Evolutionary conservation across 2,113 vertebrate species (phyloP), one percentile per base, ranked within the genome.

Genomic region (Pungitius pungitius): DNA sequence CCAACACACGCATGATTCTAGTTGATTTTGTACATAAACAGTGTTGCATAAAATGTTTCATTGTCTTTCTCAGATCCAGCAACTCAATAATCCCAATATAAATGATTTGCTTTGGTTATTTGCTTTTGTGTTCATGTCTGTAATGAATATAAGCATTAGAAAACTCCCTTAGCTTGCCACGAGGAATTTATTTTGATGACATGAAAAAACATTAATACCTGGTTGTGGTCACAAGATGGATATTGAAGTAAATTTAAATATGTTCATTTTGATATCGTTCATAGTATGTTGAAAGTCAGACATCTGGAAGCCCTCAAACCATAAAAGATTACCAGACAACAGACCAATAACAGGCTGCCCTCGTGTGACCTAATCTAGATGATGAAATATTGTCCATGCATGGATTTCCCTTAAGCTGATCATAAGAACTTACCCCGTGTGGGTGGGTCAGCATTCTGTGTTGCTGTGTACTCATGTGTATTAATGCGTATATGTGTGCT

Each of bases 391-490:
- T 88, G 83, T 90, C 60, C 71, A 78, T 77, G 73, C 54, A 75
- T 0, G 43, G 85, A 88, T 92, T 90, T 82, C 76, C 73, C 74
- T 78, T 86, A 92, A 91, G 60, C 81, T 83, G 88, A 89, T 90
- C 80, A 86, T 59, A 77, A 82, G 18, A 85, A 83, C 83, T 77
- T 58, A 71, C 33, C 43, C n/a, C 66, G 62, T 63, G 59, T 63
- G 24, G 33, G 66, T 58, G 47, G 26, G 43, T 77, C 69, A 66
- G 66, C 26, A 78, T 56, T 80, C 68, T 84, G 74, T 77, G 82
- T 74, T 64, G 57, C 45, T 45, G 55, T 63, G 24, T 10, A 0
- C n/a, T 55, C 27, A 45, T 74, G 55, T 74, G 55, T 26, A 30
- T 75, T 69, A 24, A 56, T 37, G 60, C 59, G 40, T 22, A 7